Conservation (phyloP, 2,888 invertebrate species). For the Scaptomyza flava region DNA sequence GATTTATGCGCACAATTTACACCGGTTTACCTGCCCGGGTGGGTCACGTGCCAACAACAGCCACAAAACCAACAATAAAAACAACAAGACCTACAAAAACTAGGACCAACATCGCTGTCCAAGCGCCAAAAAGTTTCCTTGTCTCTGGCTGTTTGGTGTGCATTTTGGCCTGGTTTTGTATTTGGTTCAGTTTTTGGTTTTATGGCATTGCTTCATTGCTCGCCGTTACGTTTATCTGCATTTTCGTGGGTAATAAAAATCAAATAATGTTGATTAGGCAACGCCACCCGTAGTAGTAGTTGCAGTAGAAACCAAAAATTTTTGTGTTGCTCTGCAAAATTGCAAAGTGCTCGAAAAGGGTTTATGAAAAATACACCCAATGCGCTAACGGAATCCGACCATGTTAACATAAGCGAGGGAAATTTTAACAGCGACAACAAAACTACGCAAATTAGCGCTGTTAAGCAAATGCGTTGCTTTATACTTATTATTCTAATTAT, state of each 20-base stretch:
- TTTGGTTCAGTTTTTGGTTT: conserved; percentile 18
- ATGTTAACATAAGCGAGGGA: conserved; percentile 32
- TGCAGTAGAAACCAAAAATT: conserved; percentile 15
- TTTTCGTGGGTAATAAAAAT: conserved; percentile 57
- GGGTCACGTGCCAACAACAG: conserved; percentile 49
- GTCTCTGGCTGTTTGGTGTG: conserved; percentile 16
- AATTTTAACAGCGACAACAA: conserved; percentile 46
- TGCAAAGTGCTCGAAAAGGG: conserved; percentile 25
- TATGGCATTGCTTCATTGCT: conserved; percentile 53
- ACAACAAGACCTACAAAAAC: conserved; percentile 20
- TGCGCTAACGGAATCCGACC: conserved; percentile 1
- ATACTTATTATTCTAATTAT: not conserved
- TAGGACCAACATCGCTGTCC: conserved; percentile 22
- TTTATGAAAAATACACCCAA: conserved; percentile 10
- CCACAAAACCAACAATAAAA: conserved; percentile 22
- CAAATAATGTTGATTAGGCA: conserved; percentile 56
- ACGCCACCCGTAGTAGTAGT: not conserved
- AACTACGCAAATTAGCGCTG: not conserved
- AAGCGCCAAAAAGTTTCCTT: conserved; percentile 45
- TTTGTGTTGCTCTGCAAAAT: not conserved
- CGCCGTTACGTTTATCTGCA: conserved; percentile 56
- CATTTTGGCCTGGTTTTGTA: conserved; percentile 33
- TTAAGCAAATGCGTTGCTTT: not conserved
- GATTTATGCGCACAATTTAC: conserved; percentile 66
- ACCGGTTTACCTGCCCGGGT: conserved; percentile 39